A percentile compares a stretch with the other conserved stretches of the same genome.
phyloP scores from a whole-genome alignment of 2,113 vertebrate genomes.

The Stigmatopora nigra region DNA sequence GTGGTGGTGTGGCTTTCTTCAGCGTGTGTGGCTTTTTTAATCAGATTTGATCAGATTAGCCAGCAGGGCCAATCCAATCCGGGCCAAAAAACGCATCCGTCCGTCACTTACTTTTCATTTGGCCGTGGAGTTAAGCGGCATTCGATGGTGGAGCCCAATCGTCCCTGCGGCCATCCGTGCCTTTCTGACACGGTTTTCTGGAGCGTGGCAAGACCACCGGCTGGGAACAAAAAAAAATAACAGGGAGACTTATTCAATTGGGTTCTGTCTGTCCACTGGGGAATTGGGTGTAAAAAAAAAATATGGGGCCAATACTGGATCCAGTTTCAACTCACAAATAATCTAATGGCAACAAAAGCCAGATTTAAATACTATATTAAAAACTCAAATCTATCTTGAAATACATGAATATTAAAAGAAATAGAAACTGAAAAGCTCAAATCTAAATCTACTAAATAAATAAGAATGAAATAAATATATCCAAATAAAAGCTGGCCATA shows the following conservation, averaged over 20 bases:
- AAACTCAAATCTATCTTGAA: too few relatives aligned
- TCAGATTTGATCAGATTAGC: constrained; percentile 70
- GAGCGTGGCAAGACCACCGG: constrained; percentile 58
- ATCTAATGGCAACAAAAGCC: too few relatives aligned
- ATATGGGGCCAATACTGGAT: too few relatives aligned
- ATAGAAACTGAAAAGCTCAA: too few relatives aligned
- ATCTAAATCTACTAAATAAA: constrained; percentile 3
- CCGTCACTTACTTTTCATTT: constrained; percentile 70
- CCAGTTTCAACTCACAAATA: too few relatives aligned
- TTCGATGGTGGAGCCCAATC: constrained; percentile 47
- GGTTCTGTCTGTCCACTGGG: too few relatives aligned
- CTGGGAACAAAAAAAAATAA: background rate
- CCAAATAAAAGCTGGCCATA: too few relatives aligned
- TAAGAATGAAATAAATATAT: background rate
- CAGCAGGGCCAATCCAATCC: constrained; percentile 55
- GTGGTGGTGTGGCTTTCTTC: constrained; percentile 59
- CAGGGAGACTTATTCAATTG: too few relatives aligned
- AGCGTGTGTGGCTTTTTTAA: constrained; percentile 63
- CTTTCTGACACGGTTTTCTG: constrained; percentile 42
- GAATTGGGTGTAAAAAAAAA: too few relatives aligned
- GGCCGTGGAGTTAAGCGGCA: constrained; percentile 57
- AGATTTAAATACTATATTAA: too few relatives aligned
- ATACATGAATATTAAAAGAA: too few relatives aligned
- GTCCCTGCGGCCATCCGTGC: too few relatives aligned
- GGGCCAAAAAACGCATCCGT: constrained; percentile 68